Percentiles rank a stretch among this genome's conserved stretches.
These are phyloP conservation scores for Nasonia giraulti DNA, from an alignment of 1,140 invertebrate species.

Conservation along the genomic window DNA sequence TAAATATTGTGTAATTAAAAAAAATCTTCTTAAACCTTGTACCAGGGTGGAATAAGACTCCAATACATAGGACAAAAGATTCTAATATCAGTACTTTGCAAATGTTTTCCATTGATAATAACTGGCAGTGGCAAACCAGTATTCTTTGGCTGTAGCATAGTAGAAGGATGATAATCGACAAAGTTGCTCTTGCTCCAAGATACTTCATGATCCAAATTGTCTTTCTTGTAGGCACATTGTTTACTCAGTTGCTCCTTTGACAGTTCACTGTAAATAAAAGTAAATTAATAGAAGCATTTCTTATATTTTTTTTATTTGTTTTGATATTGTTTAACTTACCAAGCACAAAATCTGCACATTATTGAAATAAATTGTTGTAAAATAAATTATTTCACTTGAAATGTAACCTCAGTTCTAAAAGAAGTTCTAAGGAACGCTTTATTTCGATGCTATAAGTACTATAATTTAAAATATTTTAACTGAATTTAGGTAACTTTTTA, in stretches of 20 bases:
- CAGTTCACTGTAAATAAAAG: constrained; percentile 28
- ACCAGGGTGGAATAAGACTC: constrained; percentile 43
- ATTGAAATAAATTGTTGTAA: neutral
- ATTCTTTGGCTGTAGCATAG: constrained; percentile 27
- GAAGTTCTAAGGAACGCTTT: neutral
- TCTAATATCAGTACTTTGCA: constrained; percentile 7
- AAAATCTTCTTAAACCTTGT: constrained; percentile 8
- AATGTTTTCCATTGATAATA: constrained; percentile 43
- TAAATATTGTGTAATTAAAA: neutral
- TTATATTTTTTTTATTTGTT: neutral
- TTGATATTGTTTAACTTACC: constrained; percentile 37
- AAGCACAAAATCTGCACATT: constrained; percentile 49
- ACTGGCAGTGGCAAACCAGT: constrained; percentile 44
- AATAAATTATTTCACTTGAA: neutral
- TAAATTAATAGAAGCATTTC: too few species aligned
- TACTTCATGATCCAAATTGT: constrained; percentile 23
- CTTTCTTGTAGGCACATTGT: constrained; percentile 41
- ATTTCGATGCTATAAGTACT: too few species aligned
- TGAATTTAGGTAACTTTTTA: too few species aligned
- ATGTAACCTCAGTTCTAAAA: constrained; percentile 8
- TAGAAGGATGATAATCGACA: constrained; percentile 39
- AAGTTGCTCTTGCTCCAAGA: constrained; percentile 18
- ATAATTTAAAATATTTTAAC: too few species aligned
- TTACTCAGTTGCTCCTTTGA: constrained; percentile 41
- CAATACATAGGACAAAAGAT: constrained; percentile 47